Evolutionary conservation across 2,888 invertebrate genomes (phyloP).

Genomic region (Steromphala cineraria): DNA sequence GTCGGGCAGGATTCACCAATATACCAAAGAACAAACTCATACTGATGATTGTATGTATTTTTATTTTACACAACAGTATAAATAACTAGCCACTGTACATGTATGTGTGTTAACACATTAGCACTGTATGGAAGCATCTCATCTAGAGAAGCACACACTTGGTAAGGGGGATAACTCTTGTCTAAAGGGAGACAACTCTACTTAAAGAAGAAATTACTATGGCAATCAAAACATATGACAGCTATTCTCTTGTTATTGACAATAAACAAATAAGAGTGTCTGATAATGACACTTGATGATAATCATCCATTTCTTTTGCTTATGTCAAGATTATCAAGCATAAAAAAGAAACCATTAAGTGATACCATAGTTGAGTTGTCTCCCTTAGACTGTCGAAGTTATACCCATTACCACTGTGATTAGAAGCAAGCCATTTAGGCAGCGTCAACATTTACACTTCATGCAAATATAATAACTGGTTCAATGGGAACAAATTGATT

Average conservation of each 20-base stretch:
- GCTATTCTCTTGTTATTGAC: too few relatives aligned
- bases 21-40: not conserved
- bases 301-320: too few relatives aligned
- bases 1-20: too few relatives aligned
- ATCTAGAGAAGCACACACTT: not conserved
- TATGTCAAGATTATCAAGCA: too few relatives aligned
- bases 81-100: constrained; percentile 16
- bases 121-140: constrained; percentile 2
- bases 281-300: too few relatives aligned
- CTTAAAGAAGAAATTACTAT: too few relatives aligned
- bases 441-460: not conserved
- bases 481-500: not conserved
- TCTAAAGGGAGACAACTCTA: not conserved
- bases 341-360: too few relatives aligned
- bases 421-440: not conserved
- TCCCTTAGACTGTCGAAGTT: not conserved
- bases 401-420: too few relatives aligned
- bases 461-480: not conserved
- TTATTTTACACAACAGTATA: constrained; percentile 20
- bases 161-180: not conserved
- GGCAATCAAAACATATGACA: not conserved
- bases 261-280: not conserved
- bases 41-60: not conserved
- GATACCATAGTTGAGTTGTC: not conserved
- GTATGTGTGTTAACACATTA: not conserved